Evolutionary conservation across 2,797 vertebrate genomes (phyloP).

Genomic region (Carduelis carduelis): DNA sequence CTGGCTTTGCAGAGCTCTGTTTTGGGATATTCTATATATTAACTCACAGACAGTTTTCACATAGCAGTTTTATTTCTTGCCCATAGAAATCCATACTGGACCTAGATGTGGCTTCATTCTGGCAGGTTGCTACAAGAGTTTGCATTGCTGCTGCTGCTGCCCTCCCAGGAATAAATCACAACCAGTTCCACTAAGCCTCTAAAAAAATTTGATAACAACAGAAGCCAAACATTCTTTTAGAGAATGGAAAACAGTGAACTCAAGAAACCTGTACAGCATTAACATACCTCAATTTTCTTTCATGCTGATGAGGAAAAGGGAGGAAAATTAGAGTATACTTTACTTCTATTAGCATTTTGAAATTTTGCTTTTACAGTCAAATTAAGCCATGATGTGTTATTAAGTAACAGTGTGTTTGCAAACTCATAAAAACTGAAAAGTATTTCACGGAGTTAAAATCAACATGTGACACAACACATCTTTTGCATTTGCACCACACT

Average conservation of each 20-base stretch:
- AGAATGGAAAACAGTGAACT: not conserved
- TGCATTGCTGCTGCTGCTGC: not conserved
- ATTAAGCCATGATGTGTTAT: slow-evolving; percentile 8
- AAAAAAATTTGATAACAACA: not conserved
- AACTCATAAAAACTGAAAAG: slow-evolving; percentile 18
- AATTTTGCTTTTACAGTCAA: not conserved
- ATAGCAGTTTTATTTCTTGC: not conserved
- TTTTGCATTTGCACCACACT: slow-evolving; percentile 47
- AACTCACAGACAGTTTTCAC: not conserved
- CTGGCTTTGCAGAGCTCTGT: not conserved
- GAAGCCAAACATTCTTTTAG: not conserved
- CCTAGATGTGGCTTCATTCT: not conserved
- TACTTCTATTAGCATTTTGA: not conserved
- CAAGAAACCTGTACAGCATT: not conserved
- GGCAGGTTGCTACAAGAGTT: not conserved
- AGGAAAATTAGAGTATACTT: not conserved
- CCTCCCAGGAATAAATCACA: not conserved
- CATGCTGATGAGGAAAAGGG: not conserved
- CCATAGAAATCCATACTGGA: not conserved
- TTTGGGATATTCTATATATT: not conserved
- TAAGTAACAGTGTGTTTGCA: not conserved
- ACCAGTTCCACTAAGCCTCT: not conserved
- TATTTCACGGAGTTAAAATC: slow-evolving; percentile 29
- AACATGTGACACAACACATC: slow-evolving; percentile 1
- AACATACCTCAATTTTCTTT: not conserved